Evolutionary conservation across 2,797 vertebrate genomes (phyloP).

Genomic region (Triplophysa bombifrons): DNA sequence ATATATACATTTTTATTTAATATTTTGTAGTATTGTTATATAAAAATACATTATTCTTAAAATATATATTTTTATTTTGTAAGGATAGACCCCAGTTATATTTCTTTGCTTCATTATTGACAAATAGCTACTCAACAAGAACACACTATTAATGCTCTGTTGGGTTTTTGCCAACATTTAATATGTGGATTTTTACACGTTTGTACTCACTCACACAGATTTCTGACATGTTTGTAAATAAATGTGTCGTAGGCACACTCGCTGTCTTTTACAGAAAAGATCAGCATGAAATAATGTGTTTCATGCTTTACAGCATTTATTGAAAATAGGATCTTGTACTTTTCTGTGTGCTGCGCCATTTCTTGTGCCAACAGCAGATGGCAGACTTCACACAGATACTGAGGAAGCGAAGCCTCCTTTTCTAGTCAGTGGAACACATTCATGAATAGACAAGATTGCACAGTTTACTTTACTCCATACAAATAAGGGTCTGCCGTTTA

Average conservation of each 20-base stretch:
- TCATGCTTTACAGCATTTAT: neutral
- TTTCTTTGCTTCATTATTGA: no score
- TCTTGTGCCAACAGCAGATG: conserved; percentile 20
- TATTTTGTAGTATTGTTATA: no score
- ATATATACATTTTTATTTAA: no score
- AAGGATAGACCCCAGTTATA: no score
- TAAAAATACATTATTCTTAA: no score
- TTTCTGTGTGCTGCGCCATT: neutral
- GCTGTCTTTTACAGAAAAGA: neutral
- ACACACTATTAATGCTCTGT: no score
- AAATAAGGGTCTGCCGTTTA: neutral
- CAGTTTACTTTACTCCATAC: neutral
- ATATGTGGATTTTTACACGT: neutral
- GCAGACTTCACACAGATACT: conserved; percentile 29
- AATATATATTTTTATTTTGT: no score
- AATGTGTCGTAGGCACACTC: neutral
- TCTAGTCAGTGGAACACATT: neutral
- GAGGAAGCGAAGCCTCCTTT: no score
- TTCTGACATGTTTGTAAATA: neutral
- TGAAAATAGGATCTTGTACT: neutral
- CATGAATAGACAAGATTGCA: no score
- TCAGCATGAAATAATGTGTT: neutral
- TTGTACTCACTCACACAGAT: neutral
- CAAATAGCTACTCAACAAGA: no score
- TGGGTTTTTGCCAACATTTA: neutral